phyloP scores from a whole-genome alignment of 2,797 vertebrate species.

The Esox lucius region DNA sequence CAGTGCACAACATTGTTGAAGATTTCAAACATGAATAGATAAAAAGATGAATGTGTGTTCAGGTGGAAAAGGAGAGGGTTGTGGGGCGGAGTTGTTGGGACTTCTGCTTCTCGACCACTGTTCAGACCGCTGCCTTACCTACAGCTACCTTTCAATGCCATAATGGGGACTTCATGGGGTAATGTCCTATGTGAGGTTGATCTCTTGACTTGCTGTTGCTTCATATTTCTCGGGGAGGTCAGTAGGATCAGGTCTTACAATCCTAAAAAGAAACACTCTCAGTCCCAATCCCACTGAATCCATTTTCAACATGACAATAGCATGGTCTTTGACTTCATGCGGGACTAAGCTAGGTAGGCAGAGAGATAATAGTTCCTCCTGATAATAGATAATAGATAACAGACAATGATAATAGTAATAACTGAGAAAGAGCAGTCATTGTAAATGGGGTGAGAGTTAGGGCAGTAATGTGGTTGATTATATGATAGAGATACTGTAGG shows the following conservation, averaged over 20 bases:
- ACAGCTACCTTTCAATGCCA: too few relatives aligned
- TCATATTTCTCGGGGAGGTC: neutral
- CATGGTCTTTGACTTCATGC: neutral
- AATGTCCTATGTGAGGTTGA: too few relatives aligned
- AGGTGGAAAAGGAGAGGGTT: neutral
- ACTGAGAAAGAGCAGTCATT: neutral
- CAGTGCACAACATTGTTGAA: neutral
- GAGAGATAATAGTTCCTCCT: too few relatives aligned
- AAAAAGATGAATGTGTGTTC: neutral
- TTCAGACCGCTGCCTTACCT: too few relatives aligned
- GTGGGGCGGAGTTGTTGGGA: too few relatives aligned
- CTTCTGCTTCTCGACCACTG: constrained; percentile 1
- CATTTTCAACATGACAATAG: neutral
- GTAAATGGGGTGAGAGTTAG: neutral
- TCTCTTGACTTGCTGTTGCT: neutral
- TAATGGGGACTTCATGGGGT: too few relatives aligned
- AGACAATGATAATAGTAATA: neutral
- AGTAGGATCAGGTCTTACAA: neutral
- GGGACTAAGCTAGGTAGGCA: neutral
- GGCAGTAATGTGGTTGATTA: neutral
- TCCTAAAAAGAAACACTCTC: neutral
- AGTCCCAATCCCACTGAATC: neutral
- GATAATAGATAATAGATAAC: too few relatives aligned
- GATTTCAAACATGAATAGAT: neutral
- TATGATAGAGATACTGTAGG: neutral